Evolutionary conservation across 2,113 vertebrate genomes (phyloP), one percentile per base, ranked within the genome.

Genomic region (Psammodynastes pulverulentus): DNA sequence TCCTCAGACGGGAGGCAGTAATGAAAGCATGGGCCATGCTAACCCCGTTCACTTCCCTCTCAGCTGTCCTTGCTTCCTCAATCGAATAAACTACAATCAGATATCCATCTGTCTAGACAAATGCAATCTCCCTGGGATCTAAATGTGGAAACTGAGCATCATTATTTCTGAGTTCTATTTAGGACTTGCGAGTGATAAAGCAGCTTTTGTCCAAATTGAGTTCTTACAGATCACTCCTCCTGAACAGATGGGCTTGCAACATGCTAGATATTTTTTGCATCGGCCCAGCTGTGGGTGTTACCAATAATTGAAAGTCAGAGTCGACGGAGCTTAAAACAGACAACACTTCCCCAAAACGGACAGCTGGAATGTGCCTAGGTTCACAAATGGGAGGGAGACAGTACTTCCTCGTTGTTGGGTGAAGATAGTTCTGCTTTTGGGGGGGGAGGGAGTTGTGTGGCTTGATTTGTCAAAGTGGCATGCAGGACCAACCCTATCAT

Each of bases 121-220:
- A 94, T 96, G 95, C 95, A 96, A 97, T 96, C 95, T 95, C 96
- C 92, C 93, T 96, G 94, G 93, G 91, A 95, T 96, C 96, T 96
- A 95, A 97, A 97, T 96, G 94, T 95, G 95, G 95, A 96, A 97
- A 97, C 91, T 91, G 97, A 96, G 92, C 93, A 93, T 96, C 94
- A 93, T 97, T 97, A 97, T 96, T 97, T 97, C 96, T 95, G 94
- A 95, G 93, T 97, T 96, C 93, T 97, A 93, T 97, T 97, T 97
- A 96, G 94, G 94, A 96, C 94, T 92, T 94, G 93, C 95, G 93
- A 96, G 93, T 95, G 92, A 94, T 97, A 96, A 95, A 84, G 84
- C 85, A 95, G 26, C 7, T 15, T 94, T 96, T 91, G 94, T 94
- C 92, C 95, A 95, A 97, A 94, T 79, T 95, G 94, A 96, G 96